These are phyloP conservation scores for Eilema griseolum DNA, from an alignment of 2,888 invertebrate species.

Conservation along the genomic window DNA sequence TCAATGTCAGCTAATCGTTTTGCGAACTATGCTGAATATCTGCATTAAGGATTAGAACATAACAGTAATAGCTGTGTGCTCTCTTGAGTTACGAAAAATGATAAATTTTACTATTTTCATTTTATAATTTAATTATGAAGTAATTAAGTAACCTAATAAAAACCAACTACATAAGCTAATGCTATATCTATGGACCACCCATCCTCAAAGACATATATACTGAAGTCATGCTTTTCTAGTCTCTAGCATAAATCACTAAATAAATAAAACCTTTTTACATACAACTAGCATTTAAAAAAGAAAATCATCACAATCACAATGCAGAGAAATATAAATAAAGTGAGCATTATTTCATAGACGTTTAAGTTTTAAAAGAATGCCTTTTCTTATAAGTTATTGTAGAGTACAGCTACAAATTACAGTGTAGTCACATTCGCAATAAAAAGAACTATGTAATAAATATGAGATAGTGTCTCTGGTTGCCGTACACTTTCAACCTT, in stretches of 20 bases:
- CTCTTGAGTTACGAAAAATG: too few relatives aligned
- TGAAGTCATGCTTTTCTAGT: neutral
- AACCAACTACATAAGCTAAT: too few relatives aligned
- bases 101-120: too few relatives aligned
- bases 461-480: constrained; percentile 22
- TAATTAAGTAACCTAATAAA: too few relatives aligned
- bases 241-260: neutral
- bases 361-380: constrained; percentile 22
- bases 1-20: neutral
- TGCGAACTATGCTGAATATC: neutral
- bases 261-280: neutral
- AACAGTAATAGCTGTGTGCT: neutral
- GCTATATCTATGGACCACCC: neutral
- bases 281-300: neutral
- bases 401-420: constrained; percentile 20
- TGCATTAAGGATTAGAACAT: neutral
- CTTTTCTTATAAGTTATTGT: constrained; percentile 18
- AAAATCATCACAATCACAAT: neutral
- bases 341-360: constrained; percentile 1
- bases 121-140: too few relatives aligned
- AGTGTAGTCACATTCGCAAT: constrained; percentile 23
- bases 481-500: constrained; percentile 14
- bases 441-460: constrained; percentile 26
- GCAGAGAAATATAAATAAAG: constrained; percentile 3
- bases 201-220: neutral